These are phyloP conservation scores for Meliscaeva auricollis DNA, from an alignment of 2,888 invertebrate genomes.

Conservation along the genomic window DNA sequence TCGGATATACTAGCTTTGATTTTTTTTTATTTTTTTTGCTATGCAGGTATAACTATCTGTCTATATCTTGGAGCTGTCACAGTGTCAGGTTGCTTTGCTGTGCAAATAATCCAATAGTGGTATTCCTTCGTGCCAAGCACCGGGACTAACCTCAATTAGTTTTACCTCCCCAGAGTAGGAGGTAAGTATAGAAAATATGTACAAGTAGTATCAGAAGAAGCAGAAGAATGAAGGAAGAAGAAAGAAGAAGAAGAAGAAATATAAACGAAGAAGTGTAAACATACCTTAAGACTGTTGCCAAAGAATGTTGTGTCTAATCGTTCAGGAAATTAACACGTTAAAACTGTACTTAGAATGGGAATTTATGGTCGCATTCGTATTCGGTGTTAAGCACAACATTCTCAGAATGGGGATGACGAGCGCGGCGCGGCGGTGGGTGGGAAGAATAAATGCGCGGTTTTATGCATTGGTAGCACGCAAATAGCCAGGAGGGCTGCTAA, in stretches of 20 bases:
- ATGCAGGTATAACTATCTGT: conserved; percentile 53
- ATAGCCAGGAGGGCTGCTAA: conserved; percentile 38
- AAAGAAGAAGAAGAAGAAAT: background rate
- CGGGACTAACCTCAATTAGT: conserved; percentile 30
- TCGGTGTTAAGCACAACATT: conserved; percentile 36
- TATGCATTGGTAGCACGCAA: conserved; percentile 72
- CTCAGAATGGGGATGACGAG: background rate
- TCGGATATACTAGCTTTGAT: background rate
- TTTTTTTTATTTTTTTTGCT: background rate
- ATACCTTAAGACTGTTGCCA: conserved; percentile 70
- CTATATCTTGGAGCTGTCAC: conserved; percentile 62
- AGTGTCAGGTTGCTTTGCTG: conserved; percentile 60
- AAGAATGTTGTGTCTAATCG: conserved; percentile 77
- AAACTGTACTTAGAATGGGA: conserved; percentile 76
- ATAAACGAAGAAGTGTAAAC: conserved; percentile 71
- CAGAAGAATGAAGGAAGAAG: background rate
- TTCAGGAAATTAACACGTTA: conserved; percentile 78
- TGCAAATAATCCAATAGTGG: conserved; percentile 46
- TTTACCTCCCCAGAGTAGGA: background rate
- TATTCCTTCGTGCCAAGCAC: conserved; percentile 66
- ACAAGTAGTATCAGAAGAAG: background rate
- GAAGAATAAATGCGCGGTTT: conserved; percentile 55
- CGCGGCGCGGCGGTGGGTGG: background rate
- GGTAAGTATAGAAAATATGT: background rate
- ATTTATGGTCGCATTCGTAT: conserved; percentile 77